Percentiles rank a stretch among this genome's conserved stretches.
These are phyloP conservation scores for Erethizon dorsatum DNA, from an alignment of 2,797 vertebrate species.

Conservation along the genomic window DNA sequence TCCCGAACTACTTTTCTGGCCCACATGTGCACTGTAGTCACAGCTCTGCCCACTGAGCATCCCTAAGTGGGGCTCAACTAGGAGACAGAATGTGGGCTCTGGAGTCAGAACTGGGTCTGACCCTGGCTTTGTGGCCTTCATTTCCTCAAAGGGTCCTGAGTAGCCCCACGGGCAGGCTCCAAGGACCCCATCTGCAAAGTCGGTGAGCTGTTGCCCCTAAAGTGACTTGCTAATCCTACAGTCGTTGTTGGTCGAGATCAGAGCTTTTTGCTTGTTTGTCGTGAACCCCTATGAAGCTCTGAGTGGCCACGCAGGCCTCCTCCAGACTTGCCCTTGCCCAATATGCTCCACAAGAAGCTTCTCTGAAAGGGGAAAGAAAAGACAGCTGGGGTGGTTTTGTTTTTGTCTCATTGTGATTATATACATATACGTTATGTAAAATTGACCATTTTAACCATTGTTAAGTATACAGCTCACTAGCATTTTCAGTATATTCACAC, in stretches of 20 bases:
- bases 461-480: background rate
- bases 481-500: background rate
- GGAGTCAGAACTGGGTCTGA: background rate
- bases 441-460: background rate
- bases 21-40: fast-evolving
- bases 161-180: background rate
- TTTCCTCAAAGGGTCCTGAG: background rate
- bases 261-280: constrained; percentile 21
- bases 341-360: fast-evolving
- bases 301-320: background rate
- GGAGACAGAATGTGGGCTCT: background rate
- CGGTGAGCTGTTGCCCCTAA: background rate
- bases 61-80: background rate
- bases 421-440: background rate
- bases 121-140: background rate
- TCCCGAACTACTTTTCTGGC: background rate
- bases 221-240: background rate
- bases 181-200: background rate
- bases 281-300: background rate
- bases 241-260: background rate
- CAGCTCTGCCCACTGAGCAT: background rate
- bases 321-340: fast-evolving
- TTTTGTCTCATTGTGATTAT: background rate
- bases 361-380: background rate
- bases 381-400: background rate